Conservation (phyloP, 2,113 vertebrate genomes). For the Cettia cetti region DNA sequence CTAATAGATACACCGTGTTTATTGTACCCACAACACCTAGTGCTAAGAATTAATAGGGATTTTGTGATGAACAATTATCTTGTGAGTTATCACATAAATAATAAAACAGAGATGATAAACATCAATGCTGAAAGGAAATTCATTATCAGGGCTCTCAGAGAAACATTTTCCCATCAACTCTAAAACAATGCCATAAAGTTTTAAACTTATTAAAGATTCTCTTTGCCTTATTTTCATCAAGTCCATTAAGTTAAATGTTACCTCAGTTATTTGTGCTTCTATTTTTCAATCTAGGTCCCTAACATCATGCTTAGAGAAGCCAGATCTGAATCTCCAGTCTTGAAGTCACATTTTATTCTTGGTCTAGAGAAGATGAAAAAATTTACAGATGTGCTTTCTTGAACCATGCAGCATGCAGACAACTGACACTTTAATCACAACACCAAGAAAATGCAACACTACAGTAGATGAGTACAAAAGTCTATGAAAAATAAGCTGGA, state of each 20-base stretch:
- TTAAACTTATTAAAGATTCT: background rate
- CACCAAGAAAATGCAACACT: background rate
- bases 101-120: constrained; percentile 36
- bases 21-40: background rate
- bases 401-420: background rate
- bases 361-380: background rate
- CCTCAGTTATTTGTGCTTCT: background rate
- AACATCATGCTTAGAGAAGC: background rate
- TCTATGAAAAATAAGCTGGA: background rate
- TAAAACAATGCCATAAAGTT: background rate
- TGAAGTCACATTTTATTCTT: background rate
- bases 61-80: constrained; percentile 39
- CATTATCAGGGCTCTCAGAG: background rate
- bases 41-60: constrained; percentile 28
- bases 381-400: background rate
- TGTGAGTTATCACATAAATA: constrained; percentile 27
- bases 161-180: background rate
- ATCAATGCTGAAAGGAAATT: constrained; percentile 28
- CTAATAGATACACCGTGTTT: background rate
- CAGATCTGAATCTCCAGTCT: background rate
- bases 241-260: background rate
- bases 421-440: background rate
- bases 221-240: background rate
- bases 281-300: background rate
- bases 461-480: accelerated